Percentiles rank a stretch among this genome's conserved stretches.
Evolutionary conservation across 2,113 vertebrate species (phyloP).

Genomic region (Paracanthobrama guichenoti): DNA sequence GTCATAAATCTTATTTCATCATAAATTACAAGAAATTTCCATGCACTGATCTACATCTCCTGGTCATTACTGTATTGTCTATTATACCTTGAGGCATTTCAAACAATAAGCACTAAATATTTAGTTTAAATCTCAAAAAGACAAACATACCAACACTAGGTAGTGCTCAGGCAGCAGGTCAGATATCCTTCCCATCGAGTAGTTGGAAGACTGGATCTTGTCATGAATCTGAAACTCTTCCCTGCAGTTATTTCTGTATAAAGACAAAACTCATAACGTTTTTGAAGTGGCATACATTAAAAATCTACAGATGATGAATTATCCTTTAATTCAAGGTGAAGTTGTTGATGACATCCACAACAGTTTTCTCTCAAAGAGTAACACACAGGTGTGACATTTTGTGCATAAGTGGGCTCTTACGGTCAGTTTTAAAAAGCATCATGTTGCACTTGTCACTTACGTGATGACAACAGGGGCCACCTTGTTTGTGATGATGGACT

Average conservation of each 20-base stretch:
- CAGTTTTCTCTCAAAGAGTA: neutral
- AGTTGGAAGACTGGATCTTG: constrained; percentile 82
- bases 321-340: neutral
- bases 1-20: neutral
- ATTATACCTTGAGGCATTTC: neutral
- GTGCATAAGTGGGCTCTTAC: constrained; percentile 21
- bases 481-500: constrained; percentile 91
- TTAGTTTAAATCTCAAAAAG: neutral
- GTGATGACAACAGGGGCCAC: constrained; percentile 88
- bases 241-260: constrained; percentile 83
- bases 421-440: constrained; percentile 21
- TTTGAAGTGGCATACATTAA: neutral
- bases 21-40: constrained; percentile 1
- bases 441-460: constrained; percentile 70
- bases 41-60: neutral
- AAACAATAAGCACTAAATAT: constrained; percentile 5
- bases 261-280: neutral
- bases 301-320: neutral
- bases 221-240: constrained; percentile 90
- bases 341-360: neutral
- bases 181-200: constrained; percentile 80
- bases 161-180: constrained; percentile 83
- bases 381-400: constrained; percentile 5
- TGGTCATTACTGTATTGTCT: neutral
- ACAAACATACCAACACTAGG: constrained; percentile 79